Conservation (phyloP, 2,888 invertebrate species). For the Lysandra coridon region DNA sequence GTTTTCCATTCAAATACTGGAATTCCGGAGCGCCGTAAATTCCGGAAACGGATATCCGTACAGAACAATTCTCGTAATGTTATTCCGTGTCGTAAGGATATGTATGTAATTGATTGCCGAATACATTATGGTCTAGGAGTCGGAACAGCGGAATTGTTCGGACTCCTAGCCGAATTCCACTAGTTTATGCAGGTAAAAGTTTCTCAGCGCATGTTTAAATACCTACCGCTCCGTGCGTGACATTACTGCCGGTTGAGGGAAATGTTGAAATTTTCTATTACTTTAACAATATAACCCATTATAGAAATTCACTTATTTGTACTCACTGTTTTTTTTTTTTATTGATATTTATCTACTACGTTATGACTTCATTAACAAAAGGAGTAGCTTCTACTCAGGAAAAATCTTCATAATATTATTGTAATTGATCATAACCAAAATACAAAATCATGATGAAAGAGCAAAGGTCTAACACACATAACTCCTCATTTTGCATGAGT, state of each 20-base stretch:
- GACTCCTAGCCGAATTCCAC: neutral
- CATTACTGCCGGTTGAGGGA: neutral
- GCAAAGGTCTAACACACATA: neutral
- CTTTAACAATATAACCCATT: neutral
- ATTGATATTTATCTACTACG: no score
- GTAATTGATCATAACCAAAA: no score
- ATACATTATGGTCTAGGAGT: slow-evolving; percentile 30
- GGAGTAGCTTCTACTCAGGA: no score
- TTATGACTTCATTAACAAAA: no score
- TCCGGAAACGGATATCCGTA: slow-evolving; percentile 31
- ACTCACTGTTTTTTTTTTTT: neutral
- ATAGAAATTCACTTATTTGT: neutral
- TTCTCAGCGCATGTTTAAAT: neutral
- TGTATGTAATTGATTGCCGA: slow-evolving; percentile 37
- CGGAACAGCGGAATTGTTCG: neutral
- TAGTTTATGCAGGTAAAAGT: neutral
- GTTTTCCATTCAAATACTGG: slow-evolving; percentile 33
- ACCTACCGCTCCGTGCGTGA: neutral
- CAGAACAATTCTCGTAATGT: slow-evolving; percentile 33
- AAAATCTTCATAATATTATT: no score
- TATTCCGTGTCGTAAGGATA: slow-evolving; percentile 32
- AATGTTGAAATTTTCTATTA: neutral
- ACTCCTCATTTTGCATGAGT: neutral
- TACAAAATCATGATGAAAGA: neutral
- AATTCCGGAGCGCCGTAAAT: slow-evolving; percentile 30